Evolutionary conservation across 2,888 invertebrate genomes (phyloP).

Genomic region (Coremacera marginata): DNA sequence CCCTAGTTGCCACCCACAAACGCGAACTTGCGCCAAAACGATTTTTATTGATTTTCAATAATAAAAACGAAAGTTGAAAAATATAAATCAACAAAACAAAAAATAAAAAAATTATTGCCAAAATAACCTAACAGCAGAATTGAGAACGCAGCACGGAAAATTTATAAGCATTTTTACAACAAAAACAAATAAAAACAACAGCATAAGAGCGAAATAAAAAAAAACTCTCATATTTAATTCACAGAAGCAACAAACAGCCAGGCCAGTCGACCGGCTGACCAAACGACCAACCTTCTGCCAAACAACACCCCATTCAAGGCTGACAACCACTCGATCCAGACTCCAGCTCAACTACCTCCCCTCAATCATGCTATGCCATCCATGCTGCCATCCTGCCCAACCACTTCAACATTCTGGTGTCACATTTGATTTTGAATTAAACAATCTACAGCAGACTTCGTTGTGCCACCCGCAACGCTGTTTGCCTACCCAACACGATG

Average conservation of each 20-base stretch:
- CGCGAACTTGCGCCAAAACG: background rate
- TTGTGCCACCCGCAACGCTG: background rate
- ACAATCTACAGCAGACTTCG: conserved; percentile 37
- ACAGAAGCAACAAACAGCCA: conserved; percentile 36
- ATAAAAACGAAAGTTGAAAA: conserved; percentile 47
- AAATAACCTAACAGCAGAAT: background rate
- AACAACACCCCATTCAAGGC: background rate
- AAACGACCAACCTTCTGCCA: background rate
- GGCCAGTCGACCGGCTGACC: background rate
- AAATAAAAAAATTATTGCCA: conserved; percentile 11
- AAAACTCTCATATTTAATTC: conserved; percentile 39
- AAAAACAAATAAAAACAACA: conserved; percentile 16
- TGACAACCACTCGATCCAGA: background rate
- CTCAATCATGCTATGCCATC: background rate
- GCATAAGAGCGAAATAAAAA: conserved; percentile 41
- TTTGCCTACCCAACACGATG: background rate
- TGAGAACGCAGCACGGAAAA: conserved; percentile 35
- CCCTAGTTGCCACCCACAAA: conserved; percentile 7
- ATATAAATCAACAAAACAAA: conserved; percentile 30
- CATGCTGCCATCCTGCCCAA: background rate
- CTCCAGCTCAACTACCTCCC: background rate
- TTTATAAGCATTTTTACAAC: conserved; percentile 51
- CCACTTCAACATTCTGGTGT: conserved; percentile 22
- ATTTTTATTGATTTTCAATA: conserved; percentile 55
- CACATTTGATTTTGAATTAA: conserved; percentile 47